Evolutionary conservation across 2,888 invertebrate species (phyloP).

Genomic region (Buathra laborator): DNA sequence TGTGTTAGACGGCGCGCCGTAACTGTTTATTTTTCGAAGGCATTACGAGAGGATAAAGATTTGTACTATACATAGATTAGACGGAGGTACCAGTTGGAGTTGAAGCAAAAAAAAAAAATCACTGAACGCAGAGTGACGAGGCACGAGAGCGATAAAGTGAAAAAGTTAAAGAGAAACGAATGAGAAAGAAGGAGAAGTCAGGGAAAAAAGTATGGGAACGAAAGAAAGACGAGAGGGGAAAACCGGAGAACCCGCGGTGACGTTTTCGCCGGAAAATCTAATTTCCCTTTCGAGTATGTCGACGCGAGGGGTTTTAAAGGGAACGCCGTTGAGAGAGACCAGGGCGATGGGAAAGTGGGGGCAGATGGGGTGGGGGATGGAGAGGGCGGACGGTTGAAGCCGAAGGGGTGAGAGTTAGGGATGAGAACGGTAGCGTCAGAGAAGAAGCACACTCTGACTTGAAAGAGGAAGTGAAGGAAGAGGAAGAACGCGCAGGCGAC

Average conservation of each 20-base stretch:
- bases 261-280: conserved; percentile 80
- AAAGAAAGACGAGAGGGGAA: conserved; percentile 35
- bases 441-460: conserved; percentile 37
- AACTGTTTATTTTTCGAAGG: neutral
- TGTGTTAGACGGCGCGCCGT: too few relatives aligned
- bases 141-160: conserved; percentile 17
- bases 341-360: conserved; percentile 14
- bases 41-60: neutral
- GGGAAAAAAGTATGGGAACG: conserved; percentile 4
- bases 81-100: neutral
- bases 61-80: neutral
- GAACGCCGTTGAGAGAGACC: conserved; percentile 59
- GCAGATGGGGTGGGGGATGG: conserved; percentile 1
- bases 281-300: conserved; percentile 77
- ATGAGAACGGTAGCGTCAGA: conserved; percentile 51
- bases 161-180: conserved; percentile 58
- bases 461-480: conserved; percentile 50
- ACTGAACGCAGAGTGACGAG: conserved; percentile 37
- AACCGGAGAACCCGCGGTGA: conserved; percentile 47
- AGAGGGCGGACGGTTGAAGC: conserved; percentile 24
- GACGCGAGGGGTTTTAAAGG: conserved; percentile 66
- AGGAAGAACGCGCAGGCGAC: conserved; percentile 48
- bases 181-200: conserved; percentile 38
- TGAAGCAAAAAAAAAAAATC: conserved; percentile 30
- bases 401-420: conserved; percentile 41